phyloP scores from a whole-genome alignment of 92 coral and sea anemone genomes.

The Siderastrea siderea region DNA sequence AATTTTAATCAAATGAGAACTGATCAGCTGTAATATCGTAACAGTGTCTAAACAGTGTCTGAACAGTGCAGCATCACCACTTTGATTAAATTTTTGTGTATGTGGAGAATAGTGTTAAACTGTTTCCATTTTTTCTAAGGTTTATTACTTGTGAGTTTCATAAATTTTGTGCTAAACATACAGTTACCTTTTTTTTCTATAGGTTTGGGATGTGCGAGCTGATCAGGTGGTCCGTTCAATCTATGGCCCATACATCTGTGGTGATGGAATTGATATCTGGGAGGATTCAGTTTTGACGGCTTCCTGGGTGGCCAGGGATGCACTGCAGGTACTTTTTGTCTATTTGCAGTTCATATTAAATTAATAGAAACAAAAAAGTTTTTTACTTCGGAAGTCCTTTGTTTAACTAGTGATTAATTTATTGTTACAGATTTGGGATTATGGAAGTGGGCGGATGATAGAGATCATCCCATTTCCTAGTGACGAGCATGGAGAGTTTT shows the following conservation, averaged over 20 bases:
- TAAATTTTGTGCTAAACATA: no score
- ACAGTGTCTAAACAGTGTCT: no score
- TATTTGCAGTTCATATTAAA: neutral
- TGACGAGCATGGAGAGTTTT: conserved; percentile 82
- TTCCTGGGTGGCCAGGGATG: conserved; percentile 94
- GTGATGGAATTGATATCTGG: conserved; percentile 96
- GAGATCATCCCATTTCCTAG: conserved; percentile 89
- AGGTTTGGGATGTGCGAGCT: conserved; percentile 97
- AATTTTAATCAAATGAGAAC: no score
- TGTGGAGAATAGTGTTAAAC: no score
- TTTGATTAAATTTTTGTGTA: no score
- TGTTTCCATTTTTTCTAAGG: no score
- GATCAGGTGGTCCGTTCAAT: conserved; percentile 95
- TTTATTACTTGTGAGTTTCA: no score
- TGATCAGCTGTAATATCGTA: no score
- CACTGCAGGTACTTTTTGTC: conserved; percentile 82
- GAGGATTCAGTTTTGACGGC: conserved; percentile 92
- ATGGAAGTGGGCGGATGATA: conserved; percentile 84
- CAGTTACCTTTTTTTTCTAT: neutral
- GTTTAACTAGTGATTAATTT: no score
- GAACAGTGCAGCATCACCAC: no score
- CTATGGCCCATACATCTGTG: conserved; percentile 96
- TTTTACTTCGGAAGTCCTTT: no score
- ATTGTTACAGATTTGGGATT: conserved; percentile 88
- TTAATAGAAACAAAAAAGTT: no score